A percentile compares a stretch with the other conserved stretches of the same genome.
phyloP scores from a whole-genome alignment of 2,113 vertebrate species.

The Gymnobelideus leadbeateri region DNA sequence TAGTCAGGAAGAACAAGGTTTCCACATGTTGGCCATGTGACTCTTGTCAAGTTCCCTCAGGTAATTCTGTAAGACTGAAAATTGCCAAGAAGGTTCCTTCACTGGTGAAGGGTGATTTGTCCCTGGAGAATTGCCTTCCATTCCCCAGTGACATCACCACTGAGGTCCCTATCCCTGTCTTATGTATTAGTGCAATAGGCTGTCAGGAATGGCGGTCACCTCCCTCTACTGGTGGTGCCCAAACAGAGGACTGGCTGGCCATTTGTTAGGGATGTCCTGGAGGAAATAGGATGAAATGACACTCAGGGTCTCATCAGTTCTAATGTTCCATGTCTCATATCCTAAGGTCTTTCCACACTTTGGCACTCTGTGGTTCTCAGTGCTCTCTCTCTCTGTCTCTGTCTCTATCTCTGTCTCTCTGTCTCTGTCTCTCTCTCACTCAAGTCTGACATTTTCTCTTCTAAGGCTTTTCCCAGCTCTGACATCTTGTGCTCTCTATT shows the following conservation, averaged over 20 bases:
- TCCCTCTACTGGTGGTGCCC: not conserved
- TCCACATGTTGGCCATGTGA: no score
- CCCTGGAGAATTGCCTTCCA: not conserved
- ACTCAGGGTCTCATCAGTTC: not conserved
- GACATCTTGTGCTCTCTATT: not conserved
- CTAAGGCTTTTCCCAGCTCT: not conserved
- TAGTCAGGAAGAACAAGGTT: not conserved
- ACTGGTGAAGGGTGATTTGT: not conserved
- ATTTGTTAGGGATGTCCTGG: not conserved
- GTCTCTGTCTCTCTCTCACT: not conserved
- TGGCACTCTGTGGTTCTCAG: not conserved
- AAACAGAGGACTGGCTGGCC: not conserved
- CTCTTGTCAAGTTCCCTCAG: not conserved
- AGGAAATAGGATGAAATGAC: not conserved
- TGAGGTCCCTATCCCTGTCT: not conserved
- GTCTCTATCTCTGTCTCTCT: not conserved
- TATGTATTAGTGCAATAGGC: not conserved
- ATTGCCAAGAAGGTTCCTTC: not conserved
- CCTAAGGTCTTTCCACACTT: not conserved
- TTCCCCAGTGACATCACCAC: not conserved
- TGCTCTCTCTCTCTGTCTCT: not conserved
- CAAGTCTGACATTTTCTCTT: not conserved
- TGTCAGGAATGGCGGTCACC: conserved; percentile 39
- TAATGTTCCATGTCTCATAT: not conserved
- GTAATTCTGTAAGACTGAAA: not conserved